phyloP scores from a whole-genome alignment of 2,113 vertebrate genomes.

The Zosterops hypoxanthus region DNA sequence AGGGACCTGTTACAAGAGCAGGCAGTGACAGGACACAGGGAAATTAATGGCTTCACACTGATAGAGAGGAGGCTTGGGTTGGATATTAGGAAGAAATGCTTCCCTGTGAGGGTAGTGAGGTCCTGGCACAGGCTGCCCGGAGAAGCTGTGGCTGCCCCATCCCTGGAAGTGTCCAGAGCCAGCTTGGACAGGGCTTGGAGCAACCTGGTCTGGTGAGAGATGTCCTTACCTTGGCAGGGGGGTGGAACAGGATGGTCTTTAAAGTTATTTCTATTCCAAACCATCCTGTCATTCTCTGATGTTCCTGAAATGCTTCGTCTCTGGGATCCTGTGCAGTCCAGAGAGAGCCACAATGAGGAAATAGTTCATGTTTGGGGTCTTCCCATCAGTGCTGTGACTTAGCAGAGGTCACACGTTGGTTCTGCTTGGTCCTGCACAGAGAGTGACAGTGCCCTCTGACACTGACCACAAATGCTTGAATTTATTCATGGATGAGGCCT shows the following conservation, averaged over 20 bases:
- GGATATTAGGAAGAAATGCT: background rate
- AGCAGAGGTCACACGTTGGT: rapidly evolving
- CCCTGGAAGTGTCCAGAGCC: background rate
- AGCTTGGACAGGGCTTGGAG: background rate
- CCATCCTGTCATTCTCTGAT: rapidly evolving
- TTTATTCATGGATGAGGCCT: background rate
- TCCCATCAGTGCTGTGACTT: background rate
- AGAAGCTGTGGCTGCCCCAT: background rate
- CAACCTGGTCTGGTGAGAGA: rapidly evolving
- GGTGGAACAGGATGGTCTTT: background rate
- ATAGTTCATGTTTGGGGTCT: rapidly evolving
- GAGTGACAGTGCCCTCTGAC: rapidly evolving
- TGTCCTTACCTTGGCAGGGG: background rate
- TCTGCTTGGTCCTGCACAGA: background rate
- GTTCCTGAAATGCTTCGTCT: background rate
- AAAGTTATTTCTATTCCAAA: background rate
- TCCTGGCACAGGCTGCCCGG: background rate
- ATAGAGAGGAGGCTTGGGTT: background rate
- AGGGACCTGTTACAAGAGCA: background rate
- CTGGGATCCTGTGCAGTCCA: background rate
- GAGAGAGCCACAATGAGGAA: background rate
- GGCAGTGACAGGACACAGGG: background rate
- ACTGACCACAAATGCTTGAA: rapidly evolving
- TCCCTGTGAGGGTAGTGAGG: background rate
- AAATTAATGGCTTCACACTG: background rate